phyloP scores from a whole-genome alignment of 1,140 invertebrate species.

The Eufriesea mexicana region DNA sequence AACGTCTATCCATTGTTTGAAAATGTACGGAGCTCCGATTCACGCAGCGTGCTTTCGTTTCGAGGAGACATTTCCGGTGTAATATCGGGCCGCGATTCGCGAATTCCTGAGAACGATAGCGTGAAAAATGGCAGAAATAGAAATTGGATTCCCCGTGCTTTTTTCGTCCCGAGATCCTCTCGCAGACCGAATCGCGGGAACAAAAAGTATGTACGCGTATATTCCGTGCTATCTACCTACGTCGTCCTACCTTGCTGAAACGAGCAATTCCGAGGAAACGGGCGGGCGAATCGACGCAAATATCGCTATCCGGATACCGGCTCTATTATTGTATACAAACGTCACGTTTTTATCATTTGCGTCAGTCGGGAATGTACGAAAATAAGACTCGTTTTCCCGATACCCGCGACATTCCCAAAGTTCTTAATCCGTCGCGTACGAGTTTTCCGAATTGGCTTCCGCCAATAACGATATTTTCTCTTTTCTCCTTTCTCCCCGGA shows the following conservation, averaged over 20 bases:
- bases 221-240: background rate
- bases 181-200: background rate
- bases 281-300: fast-evolving
- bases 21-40: constrained; percentile 23
- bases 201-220: background rate
- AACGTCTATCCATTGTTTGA: constrained; percentile 31
- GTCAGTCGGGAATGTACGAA: background rate
- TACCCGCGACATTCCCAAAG: background rate
- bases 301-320: background rate
- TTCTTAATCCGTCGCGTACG: background rate
- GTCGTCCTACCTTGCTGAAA: background rate
- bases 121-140: background rate
- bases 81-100: constrained; percentile 10
- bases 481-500: no score
- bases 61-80: constrained; percentile 15
- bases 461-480: background rate
- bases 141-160: background rate
- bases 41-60: background rate
- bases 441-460: no score
- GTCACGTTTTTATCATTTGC: background rate
- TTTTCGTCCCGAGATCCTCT: background rate
- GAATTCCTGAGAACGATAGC: constrained; percentile 15
- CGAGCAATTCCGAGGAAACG: background rate
- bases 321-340: background rate
- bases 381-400: background rate